phyloP scores from a whole-genome alignment of 2,888 invertebrate species.

The Strigamia maritima region DNA sequence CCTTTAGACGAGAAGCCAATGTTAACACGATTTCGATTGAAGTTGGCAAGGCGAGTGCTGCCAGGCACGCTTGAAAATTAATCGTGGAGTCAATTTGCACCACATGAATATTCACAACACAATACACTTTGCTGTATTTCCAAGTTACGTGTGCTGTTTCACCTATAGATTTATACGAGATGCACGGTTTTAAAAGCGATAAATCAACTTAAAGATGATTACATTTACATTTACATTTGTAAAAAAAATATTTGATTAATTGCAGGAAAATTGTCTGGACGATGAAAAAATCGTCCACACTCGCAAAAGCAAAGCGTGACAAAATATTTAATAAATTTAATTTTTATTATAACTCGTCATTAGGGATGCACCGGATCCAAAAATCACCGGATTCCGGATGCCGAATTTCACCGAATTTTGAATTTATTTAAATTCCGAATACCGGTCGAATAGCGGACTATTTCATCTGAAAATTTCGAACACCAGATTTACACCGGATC shows the following conservation, averaged over 20 bases:
- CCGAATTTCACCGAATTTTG: too few species aligned
- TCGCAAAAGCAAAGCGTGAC: too few species aligned
- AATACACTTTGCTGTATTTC: constrained; percentile 22
- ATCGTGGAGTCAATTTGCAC: constrained; percentile 22
- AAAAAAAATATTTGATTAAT: neutral
- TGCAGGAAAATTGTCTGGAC: neutral
- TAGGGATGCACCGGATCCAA: too few species aligned
- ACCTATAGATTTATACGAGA: neutral
- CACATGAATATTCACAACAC: constrained; percentile 29
- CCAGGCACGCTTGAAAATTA: neutral
- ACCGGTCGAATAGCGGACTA: too few species aligned
- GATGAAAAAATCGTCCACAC: neutral
- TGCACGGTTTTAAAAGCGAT: neutral
- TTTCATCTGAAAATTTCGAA: too few species aligned
- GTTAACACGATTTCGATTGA: constrained; percentile 26
- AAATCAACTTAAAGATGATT: neutral
- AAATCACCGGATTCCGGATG: too few species aligned
- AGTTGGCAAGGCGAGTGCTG: constrained; percentile 2
- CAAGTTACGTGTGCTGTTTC: constrained; percentile 17
- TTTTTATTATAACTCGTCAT: too few species aligned
- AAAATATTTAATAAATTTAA: too few species aligned
- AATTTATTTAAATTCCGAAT: too few species aligned
- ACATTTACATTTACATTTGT: neutral
- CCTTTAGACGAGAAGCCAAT: constrained; percentile 18
- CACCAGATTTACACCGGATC: too few species aligned